Evolutionary conservation across 53 echinoderm and acorn worm species (phyloP), one percentile per base, ranked within the genome.

Genomic region (Actinopyga echinites): DNA sequence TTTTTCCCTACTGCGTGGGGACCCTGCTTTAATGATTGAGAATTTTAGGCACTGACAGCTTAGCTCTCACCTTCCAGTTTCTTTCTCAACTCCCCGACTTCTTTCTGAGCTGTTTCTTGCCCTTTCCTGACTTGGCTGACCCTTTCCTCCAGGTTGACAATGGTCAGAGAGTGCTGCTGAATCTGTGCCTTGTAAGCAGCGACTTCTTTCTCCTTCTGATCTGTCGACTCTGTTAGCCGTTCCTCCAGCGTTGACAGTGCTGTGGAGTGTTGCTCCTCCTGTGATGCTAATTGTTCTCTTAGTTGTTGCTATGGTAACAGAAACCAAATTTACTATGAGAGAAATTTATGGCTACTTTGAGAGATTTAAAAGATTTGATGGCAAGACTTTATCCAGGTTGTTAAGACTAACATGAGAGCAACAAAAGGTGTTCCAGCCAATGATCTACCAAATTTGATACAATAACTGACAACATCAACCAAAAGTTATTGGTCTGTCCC

Each of bases 131-230:
- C 45, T 79, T 90, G 89, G 52, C 64, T 79, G 12, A 85, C 28
- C 74, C 79, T 79, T 55, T 93, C 92, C 83, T 96, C 96, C 63
- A 92, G 52, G 74, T 82, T 55, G 45, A 90, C 86, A 52, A 92
- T 92, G 60, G 91, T 96, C 73, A 96, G 82, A 0, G 90, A 63
- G 30, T 96, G 93, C 85, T 96, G 96, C 9, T 84, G 89, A 57
- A 92, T 58, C 92, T 93, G 91, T 63, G 91, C 96, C 79, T 90
- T 88, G 81, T 87, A 85, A 20, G 90, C 89, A 0, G 63, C 88
- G 25, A 69, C 79, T 84, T 95, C 91, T 63, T 89, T 89, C 59
- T 71, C 74, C 56, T 89, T 91, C 12, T 69, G 75, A 43, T 75
- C 85, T 68, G 71, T 62, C 25, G 83, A 23, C 15, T 89, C 89